These are phyloP conservation scores for Lutjanus erythropterus DNA, from an alignment of 2,113 vertebrate genomes.

Conservation along the genomic window DNA sequence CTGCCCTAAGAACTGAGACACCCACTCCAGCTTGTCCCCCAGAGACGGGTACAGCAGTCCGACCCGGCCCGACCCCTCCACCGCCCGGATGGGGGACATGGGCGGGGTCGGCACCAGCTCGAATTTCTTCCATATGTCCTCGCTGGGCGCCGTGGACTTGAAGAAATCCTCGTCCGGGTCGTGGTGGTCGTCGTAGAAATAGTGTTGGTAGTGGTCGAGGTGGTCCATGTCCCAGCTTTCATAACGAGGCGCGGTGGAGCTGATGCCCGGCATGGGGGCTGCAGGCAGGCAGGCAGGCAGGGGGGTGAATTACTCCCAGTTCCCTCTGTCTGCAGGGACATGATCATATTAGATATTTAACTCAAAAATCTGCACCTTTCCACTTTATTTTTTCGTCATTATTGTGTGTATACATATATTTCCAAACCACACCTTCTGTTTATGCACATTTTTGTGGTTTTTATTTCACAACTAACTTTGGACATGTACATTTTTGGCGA, in stretches of 20 bases:
- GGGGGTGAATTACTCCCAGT: slow-evolving; percentile 65
- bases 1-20: slow-evolving; percentile 87
- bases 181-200: slow-evolving; percentile 94
- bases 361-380: too few species aligned
- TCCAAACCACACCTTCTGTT: too few species aligned
- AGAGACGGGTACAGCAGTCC: slow-evolving; percentile 72
- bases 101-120: slow-evolving; percentile 95
- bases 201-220: slow-evolving; percentile 91
- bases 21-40: slow-evolving; percentile 88
- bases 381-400: too few species aligned
- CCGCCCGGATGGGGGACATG: slow-evolving; percentile 86
- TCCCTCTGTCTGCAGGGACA: slow-evolving; percentile 70
- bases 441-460: too few species aligned
- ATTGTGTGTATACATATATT: too few species aligned
- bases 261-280: slow-evolving; percentile 82
- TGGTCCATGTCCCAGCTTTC: slow-evolving; percentile 91
- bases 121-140: slow-evolving; percentile 99
- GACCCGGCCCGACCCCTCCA: slow-evolving; percentile 79
- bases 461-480: too few species aligned
- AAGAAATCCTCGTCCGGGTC: slow-evolving; percentile 93
- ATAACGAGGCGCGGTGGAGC: slow-evolving; percentile 74
- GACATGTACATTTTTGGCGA: too few species aligned
- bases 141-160: slow-evolving; percentile 94
- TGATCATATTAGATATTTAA: too few species aligned
- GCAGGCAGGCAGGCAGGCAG: slow-evolving; percentile 52